Base-by-base conservation (phyloP, 2,888 invertebrate species). In the Troglohyphantes excavatus region DNA sequence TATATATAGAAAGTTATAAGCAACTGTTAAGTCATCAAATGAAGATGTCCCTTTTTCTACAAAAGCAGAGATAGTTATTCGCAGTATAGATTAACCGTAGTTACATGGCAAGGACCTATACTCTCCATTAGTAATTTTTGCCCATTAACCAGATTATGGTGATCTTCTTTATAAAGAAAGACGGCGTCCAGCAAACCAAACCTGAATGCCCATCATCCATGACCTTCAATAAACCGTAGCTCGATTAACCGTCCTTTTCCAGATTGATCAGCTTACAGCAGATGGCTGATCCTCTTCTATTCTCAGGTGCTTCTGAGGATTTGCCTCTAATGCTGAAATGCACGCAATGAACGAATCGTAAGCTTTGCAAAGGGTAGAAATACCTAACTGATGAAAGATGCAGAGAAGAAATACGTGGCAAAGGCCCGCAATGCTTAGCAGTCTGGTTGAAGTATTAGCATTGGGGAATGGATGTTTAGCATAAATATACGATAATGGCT, bases 291-390 rank as follows among this genome's bases (percentile, higher is more conserved):
- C n/a, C 7, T 9, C 43, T 70, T 43, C 70, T 43, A 43, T 21
- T 70, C 70, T 43, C 43, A 43, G 39, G n/a, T n/a, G n/a, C n/a
- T n/a, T n/a, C 39, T 43, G 17, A 23, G 23, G 43, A 70, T 43
- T 43, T 39, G 17, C 21, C 17, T 70, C 23, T 43, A 70, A 43
- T 43, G 70, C 11, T 23, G 43, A 43, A 70, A 70, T 39, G 70
- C 70, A 70, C 43, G 70, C 70, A 70, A 43, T 70, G 43, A 70
- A 19, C 70, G 23, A 43, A 43, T 29, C 19, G 5, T 67, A 67
- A 33, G 29, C 29, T n/a, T 6, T n/a, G n/a, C n/a, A 9, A 9
- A 67, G n/a, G 29, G 23, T 11, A 9, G 43, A 70, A 70, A 39
- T 70, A 39, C 43, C 23, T 70, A 43, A n/a, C 27, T 23, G 7